Conservation (phyloP, 2,113 vertebrate species). For the Hydrochoerus hydrochaeris region DNA sequence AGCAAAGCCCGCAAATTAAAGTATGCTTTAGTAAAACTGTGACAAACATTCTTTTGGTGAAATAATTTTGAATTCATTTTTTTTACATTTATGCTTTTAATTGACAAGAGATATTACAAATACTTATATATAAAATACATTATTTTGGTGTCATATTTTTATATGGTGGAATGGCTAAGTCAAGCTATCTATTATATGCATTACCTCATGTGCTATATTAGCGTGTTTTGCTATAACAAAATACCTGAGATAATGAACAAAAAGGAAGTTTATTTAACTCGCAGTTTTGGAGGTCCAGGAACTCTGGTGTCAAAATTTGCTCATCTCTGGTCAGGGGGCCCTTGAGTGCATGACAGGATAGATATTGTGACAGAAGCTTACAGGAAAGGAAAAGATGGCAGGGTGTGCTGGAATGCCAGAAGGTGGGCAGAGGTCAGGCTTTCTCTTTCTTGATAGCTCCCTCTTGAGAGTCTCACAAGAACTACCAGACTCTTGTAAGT, state of each 20-base stretch:
- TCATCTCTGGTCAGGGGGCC: not conserved
- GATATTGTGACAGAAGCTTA: not conserved
- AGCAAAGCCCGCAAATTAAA: not conserved
- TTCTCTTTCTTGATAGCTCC: not conserved
- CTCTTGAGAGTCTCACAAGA: not conserved
- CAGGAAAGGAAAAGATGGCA: not conserved
- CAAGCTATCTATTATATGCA: not conserved
- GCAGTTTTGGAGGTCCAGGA: not conserved
- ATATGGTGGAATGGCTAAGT: not conserved
- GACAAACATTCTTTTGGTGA: not conserved
- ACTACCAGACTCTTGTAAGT: not conserved
- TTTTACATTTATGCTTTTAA: not conserved
- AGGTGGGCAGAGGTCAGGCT: not conserved
- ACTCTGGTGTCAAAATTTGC: not conserved
- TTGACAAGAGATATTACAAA: not conserved
- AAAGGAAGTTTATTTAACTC: not conserved
- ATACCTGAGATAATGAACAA: not conserved
- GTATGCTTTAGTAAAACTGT: not conserved
- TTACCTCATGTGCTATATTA: not conserved
- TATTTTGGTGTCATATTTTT: not conserved
- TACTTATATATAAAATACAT: not conserved
- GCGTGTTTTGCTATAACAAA: not conserved
- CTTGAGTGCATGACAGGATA: not conserved
- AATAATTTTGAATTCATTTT: constrained; percentile 11
- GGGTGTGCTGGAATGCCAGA: not conserved